phyloP scores from a whole-genome alignment of 2,888 invertebrate species.

The Nezara viridula region DNA sequence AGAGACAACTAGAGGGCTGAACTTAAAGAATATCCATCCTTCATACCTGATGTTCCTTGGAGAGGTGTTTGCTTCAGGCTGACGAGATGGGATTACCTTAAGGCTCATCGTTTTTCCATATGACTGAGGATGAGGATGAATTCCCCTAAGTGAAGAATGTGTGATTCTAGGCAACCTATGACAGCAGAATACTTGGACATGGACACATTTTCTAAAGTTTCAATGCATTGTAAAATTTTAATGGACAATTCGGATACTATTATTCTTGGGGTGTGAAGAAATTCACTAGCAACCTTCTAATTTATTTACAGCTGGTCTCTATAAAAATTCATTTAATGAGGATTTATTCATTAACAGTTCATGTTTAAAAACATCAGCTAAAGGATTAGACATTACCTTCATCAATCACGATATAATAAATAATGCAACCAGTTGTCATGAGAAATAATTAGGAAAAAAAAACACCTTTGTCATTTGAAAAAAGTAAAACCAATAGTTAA shows the following conservation, averaged over 20 bases:
- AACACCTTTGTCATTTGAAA: not conserved
- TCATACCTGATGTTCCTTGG: constrained; percentile 25
- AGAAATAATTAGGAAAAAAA: not conserved
- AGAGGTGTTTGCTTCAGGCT: not conserved
- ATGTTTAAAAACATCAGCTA: not conserved
- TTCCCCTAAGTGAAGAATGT: constrained; percentile 29
- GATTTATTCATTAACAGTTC: not conserved
- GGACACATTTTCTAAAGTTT: not conserved
- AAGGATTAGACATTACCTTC: too few relatives aligned
- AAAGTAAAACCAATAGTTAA: not conserved
- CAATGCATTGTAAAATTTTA: not conserved
- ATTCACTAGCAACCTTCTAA: not conserved
- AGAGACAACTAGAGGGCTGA: constrained; percentile 17
- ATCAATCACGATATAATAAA: not conserved
- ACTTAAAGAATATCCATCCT: not conserved
- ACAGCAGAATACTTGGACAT: constrained; percentile 12
- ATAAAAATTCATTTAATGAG: not conserved
- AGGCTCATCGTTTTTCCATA: constrained; percentile 37
- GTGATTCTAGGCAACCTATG: constrained; percentile 33
- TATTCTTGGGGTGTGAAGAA: not conserved
- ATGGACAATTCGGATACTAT: not conserved
- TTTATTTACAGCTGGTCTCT: not conserved
- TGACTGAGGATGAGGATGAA: constrained; percentile 26
- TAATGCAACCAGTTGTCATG: not conserved
- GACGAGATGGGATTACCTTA: constrained; percentile 12